A percentile compares a stretch with the other conserved stretches of the same genome.
Conservation (phyloP, 2,113 vertebrate genomes). For the Oncorhynchus masou region DNA sequence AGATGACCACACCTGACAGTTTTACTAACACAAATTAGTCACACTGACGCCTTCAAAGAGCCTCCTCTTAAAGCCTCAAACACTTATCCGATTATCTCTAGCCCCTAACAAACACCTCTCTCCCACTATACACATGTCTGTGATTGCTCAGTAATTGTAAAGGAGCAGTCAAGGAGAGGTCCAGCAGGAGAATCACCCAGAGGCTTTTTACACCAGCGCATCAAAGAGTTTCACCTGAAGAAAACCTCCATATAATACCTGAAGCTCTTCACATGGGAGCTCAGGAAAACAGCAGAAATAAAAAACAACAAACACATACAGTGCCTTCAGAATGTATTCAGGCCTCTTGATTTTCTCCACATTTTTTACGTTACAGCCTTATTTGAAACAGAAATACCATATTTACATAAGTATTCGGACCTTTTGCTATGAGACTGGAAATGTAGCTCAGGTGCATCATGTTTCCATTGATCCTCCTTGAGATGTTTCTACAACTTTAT, state of each 20-base stretch:
- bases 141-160: constrained; percentile 64
- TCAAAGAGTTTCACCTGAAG: constrained; percentile 60
- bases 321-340: too few relatives aligned
- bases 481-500: too few relatives aligned
- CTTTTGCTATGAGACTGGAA: too few relatives aligned
- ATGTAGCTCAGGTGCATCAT: too few relatives aligned
- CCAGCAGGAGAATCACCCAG: constrained; percentile 37
- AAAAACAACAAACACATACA: too few relatives aligned
- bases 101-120: constrained; percentile 1
- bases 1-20: constrained; percentile 39
- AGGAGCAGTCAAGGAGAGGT: constrained; percentile 52
- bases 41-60: constrained; percentile 50
- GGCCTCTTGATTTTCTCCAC: too few relatives aligned
- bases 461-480: too few relatives aligned
- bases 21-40: constrained; percentile 53
- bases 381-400: too few relatives aligned
- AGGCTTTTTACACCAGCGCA: constrained; percentile 44
- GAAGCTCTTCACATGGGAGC: constrained; percentile 43
- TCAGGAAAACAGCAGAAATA: neutral
- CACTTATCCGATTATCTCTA: constrained; percentile 21
- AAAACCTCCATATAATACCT: constrained; percentile 32
- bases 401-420: too few relatives aligned
- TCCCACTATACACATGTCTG: constrained; percentile 26
- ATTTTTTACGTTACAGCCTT: too few relatives aligned
- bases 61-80: constrained; percentile 43